Percentiles rank a stretch among this genome's conserved stretches.
These are phyloP conservation scores for Polymixis lichenea DNA, from an alignment of 2,888 invertebrate genomes.

Conservation along the genomic window DNA sequence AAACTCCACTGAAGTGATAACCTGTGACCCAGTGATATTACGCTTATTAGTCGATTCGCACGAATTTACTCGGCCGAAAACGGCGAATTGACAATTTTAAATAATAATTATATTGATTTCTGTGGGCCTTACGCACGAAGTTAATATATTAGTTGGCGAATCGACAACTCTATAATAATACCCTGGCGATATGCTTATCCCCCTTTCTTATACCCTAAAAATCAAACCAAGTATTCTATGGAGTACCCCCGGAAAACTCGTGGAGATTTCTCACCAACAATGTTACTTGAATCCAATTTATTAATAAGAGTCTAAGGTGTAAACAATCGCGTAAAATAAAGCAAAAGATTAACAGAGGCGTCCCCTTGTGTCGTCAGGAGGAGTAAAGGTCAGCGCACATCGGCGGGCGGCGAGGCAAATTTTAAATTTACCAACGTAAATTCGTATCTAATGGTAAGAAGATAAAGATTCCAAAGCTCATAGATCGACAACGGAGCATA, in stretches of 20 bases:
- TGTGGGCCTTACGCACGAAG: too few species aligned
- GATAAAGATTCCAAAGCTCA: neutral
- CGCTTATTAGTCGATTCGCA: too few species aligned
- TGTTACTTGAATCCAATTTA: slow-evolving; percentile 1
- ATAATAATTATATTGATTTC: too few species aligned
- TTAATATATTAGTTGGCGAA: too few species aligned
- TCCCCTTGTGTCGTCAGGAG: neutral
- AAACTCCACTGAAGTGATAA: neutral
- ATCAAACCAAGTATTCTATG: slow-evolving; percentile 1
- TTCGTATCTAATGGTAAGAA: neutral
- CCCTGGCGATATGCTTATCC: neutral
- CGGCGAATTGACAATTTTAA: too few species aligned
- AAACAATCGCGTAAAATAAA: slow-evolving; percentile 24
- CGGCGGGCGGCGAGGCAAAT: neutral
- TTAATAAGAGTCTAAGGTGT: slow-evolving; percentile 6
- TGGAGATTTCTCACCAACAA: neutral
- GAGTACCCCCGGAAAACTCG: neutral
- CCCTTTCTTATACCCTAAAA: slow-evolving; percentile 1
- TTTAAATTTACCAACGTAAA: neutral
- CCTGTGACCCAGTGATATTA: neutral
- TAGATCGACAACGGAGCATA: neutral
- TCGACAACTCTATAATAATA: too few species aligned
- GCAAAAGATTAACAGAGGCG: slow-evolving; percentile 2
- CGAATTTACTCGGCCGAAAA: too few species aligned
- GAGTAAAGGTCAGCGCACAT: neutral